phyloP scores from a whole-genome alignment of 2,888 invertebrate genomes.

The Patella depressa region DNA sequence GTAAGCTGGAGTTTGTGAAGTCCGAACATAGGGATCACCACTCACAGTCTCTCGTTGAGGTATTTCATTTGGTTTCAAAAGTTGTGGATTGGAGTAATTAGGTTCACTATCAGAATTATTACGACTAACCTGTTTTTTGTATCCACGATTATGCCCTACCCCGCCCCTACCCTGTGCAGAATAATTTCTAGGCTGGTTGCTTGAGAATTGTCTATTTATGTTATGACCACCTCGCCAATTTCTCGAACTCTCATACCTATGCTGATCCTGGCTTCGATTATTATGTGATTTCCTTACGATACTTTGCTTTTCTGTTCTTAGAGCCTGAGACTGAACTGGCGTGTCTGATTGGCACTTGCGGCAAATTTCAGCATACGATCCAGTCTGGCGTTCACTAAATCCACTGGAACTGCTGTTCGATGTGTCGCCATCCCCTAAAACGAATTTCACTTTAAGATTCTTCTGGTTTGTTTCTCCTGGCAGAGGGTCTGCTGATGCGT shows the following conservation, averaged over 20 bases:
- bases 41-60: background rate
- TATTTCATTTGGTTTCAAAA: background rate
- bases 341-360: background rate
- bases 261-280: background rate
- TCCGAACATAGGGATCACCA: background rate
- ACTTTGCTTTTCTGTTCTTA: background rate
- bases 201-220: background rate
- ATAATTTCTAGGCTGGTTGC: no score
- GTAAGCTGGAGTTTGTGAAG: background rate
- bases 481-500: background rate
- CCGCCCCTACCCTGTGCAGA: background rate
- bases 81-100: background rate
- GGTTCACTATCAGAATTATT: background rate
- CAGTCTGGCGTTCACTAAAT: conserved; percentile 47
- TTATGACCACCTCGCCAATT: background rate
- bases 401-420: conserved; percentile 55
- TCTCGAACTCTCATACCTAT: background rate
- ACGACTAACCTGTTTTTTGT: background rate
- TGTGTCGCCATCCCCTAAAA: conserved; percentile 46
- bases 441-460: conserved; percentile 46
- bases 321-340: background rate
- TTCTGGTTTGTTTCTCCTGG: conserved; percentile 10
- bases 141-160: background rate
- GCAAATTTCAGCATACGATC: background rate
- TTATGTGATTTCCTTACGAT: background rate